A percentile compares a stretch with the other conserved stretches of the same genome.
These are phyloP conservation scores for Molossus molossus DNA, from an alignment of 2,797 vertebrate genomes.

Conservation along the genomic window DNA sequence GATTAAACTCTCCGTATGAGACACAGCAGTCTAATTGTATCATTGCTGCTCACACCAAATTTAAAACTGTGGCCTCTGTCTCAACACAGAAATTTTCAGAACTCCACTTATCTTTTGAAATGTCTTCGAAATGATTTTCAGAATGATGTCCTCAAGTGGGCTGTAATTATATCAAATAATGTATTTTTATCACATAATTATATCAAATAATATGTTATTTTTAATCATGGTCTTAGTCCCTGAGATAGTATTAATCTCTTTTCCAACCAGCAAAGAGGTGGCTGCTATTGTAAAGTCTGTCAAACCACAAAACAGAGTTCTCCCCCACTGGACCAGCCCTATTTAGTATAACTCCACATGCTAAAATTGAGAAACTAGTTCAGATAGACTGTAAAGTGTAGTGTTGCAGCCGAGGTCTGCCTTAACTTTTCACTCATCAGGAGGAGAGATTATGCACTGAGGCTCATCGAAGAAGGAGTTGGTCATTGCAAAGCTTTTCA, in stretches of 20 bases:
- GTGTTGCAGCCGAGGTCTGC: neutral
- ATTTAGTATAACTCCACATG: neutral
- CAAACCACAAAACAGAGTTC: neutral
- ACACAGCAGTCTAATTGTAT: neutral
- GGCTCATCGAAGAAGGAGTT: neutral
- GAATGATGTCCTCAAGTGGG: neutral
- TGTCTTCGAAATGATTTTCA: constrained; percentile 60
- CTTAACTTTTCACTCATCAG: neutral
- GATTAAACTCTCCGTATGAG: neutral
- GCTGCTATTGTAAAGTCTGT: neutral
- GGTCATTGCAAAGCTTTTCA: neutral
- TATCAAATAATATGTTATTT: neutral
- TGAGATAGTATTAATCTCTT: neutral
- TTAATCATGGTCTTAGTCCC: neutral
- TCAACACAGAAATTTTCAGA: neutral
- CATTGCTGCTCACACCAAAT: neutral
- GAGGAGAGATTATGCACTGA: neutral
- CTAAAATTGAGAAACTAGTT: neutral
- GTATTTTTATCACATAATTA: neutral
- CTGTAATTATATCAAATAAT: constrained; percentile 11
- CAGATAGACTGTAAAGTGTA: neutral
- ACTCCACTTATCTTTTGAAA: neutral
- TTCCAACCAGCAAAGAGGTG: neutral
- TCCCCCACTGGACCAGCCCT: neutral
- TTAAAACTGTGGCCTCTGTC: neutral